These are phyloP conservation scores for Porites australiensis DNA, from an alignment of 64 coral and sea anemone genomes.

Conservation along the genomic window DNA sequence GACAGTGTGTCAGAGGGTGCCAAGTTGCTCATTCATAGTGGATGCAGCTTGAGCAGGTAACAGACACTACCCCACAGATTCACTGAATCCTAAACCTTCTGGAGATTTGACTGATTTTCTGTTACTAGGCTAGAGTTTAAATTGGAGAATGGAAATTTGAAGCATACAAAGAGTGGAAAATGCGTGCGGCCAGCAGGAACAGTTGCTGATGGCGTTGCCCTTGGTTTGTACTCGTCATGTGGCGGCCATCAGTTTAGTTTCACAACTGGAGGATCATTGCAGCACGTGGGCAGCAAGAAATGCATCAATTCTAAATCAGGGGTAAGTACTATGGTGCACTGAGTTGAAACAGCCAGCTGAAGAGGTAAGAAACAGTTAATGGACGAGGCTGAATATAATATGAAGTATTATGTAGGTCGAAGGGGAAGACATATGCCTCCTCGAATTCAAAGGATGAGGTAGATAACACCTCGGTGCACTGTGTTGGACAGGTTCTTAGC, in stretches of 20 bases:
- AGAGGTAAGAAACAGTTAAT: no score
- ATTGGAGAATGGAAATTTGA: conserved; percentile 79
- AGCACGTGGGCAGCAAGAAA: conserved; percentile 90
- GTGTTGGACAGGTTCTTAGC: no score
- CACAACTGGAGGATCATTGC: conserved; percentile 90
- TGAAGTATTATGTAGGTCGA: no score
- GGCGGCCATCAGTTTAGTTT: conserved; percentile 92
- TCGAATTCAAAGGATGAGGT: no score
- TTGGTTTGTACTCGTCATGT: conserved; percentile 85
- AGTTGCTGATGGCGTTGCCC: conserved; percentile 66
- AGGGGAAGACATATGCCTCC: no score
- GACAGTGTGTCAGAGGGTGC: conserved; percentile 68
- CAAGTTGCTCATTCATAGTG: conserved; percentile 78
- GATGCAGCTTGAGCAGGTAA: conserved; percentile 84
- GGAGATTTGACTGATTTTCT: neutral
- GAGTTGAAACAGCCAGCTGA: no score
- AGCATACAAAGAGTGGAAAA: conserved; percentile 76
- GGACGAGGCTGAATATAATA: no score
- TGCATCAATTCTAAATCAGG: conserved; percentile 85
- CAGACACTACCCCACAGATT: no score
- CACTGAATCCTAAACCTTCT: no score
- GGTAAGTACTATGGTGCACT: conserved; percentile 43
- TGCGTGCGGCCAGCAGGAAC: conserved; percentile 70
- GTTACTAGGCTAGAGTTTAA: conserved; percentile 78
- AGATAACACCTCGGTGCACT: no score